Evolutionary conservation across 1,140 invertebrate genomes (phyloP).

Genomic region (Gryon sp.): DNA sequence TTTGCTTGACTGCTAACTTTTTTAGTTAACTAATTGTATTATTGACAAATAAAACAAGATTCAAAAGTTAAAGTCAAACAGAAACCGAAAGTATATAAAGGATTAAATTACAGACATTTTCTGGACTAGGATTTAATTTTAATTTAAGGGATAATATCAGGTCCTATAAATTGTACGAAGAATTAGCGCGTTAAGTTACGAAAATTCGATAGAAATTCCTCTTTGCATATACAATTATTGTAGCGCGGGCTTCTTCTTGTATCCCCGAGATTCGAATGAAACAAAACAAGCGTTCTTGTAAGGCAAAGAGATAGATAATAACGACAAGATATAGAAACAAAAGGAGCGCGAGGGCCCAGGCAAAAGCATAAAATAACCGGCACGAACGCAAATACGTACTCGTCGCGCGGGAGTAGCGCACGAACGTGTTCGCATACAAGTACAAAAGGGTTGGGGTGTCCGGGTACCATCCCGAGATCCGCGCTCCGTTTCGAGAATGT

Average conservation of each 20-base stretch:
- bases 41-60: too few relatives aligned
- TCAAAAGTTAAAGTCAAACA: too few relatives aligned
- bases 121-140: too few relatives aligned
- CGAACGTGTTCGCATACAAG: conserved; percentile 62
- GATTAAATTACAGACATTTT: too few relatives aligned
- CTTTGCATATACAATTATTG: conserved; percentile 53
- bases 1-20: too few relatives aligned
- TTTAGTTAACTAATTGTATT: too few relatives aligned
- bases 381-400: conserved; percentile 55
- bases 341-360: conserved; percentile 52
- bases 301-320: conserved; percentile 65
- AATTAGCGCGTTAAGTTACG: conserved; percentile 36
- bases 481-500: conserved; percentile 73
- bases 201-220: conserved; percentile 56
- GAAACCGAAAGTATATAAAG: too few relatives aligned
- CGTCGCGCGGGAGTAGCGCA: conserved; percentile 41
- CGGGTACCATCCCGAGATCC: conserved; percentile 65
- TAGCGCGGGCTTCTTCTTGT: conserved; percentile 39
- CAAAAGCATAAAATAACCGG: conserved; percentile 56
- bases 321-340: conserved; percentile 66
- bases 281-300: conserved; percentile 58
- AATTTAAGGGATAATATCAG: too few relatives aligned
- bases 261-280: conserved; percentile 56
- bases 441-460: conserved; percentile 72
- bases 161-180: conserved; percentile 30